Conservation (phyloP, 2,797 vertebrate species). For the Eulemur mongoz region DNA sequence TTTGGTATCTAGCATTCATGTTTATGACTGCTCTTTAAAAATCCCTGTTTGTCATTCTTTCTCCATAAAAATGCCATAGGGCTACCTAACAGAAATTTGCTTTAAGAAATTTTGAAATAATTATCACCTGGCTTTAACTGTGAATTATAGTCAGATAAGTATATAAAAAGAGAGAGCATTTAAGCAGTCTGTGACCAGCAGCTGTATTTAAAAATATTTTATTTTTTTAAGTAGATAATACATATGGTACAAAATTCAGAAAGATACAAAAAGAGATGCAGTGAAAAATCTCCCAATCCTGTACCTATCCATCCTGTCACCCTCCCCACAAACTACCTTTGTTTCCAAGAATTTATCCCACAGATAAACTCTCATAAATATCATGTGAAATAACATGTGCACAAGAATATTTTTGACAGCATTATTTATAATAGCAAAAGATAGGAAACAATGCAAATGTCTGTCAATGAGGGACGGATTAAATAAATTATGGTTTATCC, state of each 20-base stretch:
- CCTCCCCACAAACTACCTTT: background rate
- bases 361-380: background rate
- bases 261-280: constrained; percentile 49
- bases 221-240: constrained; percentile 67
- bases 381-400: constrained; percentile 32
- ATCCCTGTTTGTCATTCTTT: background rate
- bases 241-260: constrained; percentile 58
- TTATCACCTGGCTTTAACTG: constrained; percentile 13
- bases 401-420: background rate
- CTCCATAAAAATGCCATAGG: background rate
- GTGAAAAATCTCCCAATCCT: constrained; percentile 26
- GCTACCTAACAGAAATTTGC: constrained; percentile 4
- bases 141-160: constrained; percentile 27
- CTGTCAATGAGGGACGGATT: background rate
- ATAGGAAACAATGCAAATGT: background rate
- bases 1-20: background rate
- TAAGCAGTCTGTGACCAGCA: constrained; percentile 33
- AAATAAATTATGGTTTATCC: constrained; percentile 44
- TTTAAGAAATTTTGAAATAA: background rate
- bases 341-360: constrained; percentile 47
- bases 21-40: background rate
- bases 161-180: background rate
- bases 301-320: background rate
- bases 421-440: constrained; percentile 37
- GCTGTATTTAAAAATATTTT: constrained; percentile 75